Evolutionary conservation across 2,888 invertebrate species (phyloP).

Genomic region (Boloria selene): DNA sequence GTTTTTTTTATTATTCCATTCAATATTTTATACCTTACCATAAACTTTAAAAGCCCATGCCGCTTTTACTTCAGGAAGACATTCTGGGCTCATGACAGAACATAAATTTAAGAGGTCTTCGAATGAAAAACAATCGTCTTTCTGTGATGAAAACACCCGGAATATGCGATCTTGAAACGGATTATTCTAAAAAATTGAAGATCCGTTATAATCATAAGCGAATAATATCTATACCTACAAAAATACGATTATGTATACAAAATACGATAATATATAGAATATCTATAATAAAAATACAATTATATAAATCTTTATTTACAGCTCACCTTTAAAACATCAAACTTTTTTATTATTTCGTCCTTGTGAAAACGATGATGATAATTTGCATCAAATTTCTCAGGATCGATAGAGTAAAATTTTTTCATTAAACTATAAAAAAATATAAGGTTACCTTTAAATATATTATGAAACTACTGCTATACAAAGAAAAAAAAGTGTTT

Average conservation of each 20-base stretch:
- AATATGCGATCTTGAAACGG: constrained; percentile 88
- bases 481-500: no score
- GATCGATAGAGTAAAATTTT: constrained; percentile 78
- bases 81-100: constrained; percentile 88
- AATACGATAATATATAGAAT: no score
- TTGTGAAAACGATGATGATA: constrained; percentile 76
- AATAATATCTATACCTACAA: no score
- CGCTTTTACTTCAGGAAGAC: constrained; percentile 87
- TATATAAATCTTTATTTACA: not conserved
- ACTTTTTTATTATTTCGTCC: constrained; percentile 81
- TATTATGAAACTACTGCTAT: not conserved
- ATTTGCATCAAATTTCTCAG: constrained; percentile 66
- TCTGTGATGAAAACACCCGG: constrained; percentile 87
- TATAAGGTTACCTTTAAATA: constrained; percentile 25
- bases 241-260: no score
- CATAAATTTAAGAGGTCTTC: constrained; percentile 90
- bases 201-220: not conserved
- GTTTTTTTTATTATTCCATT: not conserved
- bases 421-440: constrained; percentile 78
- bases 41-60: constrained; percentile 90
- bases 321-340: constrained; percentile 85
- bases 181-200: constrained; percentile 82
- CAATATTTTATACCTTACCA: constrained; percentile 72
- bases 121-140: constrained; percentile 86
- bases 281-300: no score